Percentiles rank a stretch among this genome's conserved stretches.
Conservation (phyloP, 1,140 invertebrate genomes). For the Elysia chlorotica region DNA sequence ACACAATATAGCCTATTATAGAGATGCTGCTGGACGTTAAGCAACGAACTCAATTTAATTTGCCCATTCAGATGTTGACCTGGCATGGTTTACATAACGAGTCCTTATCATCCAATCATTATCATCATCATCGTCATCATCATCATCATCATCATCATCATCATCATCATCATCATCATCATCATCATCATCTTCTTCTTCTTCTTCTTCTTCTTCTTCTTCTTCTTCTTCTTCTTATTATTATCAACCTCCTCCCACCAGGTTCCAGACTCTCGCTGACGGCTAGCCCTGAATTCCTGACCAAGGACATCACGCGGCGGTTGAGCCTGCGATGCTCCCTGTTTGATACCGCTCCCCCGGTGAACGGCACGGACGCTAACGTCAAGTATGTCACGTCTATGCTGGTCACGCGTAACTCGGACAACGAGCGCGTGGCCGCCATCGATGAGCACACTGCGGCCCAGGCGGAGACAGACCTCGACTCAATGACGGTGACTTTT, state of each 20-base stretch:
- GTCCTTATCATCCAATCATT: no score
- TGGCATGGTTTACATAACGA: no score
- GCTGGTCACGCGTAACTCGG: not conserved
- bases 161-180: slow-evolving; percentile 15
- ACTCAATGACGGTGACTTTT: no score
- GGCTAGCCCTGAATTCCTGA: not conserved
- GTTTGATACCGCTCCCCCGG: not conserved
- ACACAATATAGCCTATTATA: no score
- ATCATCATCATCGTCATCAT: slow-evolving; percentile 18
- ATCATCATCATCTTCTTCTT: not conserved
- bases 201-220: not conserved
- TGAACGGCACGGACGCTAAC: not conserved
- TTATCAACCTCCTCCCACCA: no score
- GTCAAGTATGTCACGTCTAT: not conserved
- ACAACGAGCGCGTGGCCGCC: not conserved
- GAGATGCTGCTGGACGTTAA: no score
- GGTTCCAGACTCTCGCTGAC: not conserved
- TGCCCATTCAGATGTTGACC: no score
- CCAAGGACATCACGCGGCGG: not conserved
- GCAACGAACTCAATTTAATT: no score
- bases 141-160: slow-evolving; percentile 10
- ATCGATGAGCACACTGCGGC: not conserved
- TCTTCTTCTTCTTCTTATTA: not conserved
- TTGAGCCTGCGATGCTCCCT: not conserved
- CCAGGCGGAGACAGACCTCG: not conserved